Base-by-base conservation (phyloP, 2,888 invertebrate species). In the Adelognathus sp. region DNA sequence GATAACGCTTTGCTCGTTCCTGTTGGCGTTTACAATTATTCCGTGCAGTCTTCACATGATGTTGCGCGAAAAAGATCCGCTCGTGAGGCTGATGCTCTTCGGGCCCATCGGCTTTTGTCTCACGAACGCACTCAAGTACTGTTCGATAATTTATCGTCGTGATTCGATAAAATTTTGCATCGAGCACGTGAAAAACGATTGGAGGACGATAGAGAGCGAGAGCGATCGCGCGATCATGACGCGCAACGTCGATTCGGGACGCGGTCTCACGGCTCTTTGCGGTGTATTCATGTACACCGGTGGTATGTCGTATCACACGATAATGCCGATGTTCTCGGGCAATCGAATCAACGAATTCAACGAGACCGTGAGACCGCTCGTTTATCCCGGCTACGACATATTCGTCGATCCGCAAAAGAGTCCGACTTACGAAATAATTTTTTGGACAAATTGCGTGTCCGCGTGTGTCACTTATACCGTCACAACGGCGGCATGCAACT, bases 401-500 rank as follows among this genome's bases (percentile, higher is more conserved):
- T 74, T 80, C 41, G 33, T 81, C 16, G 77, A 86, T 56, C 24
- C 81, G 2, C 80, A 78, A 58, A 29, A 56, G 16, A 83, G 74
- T 11, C 86, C 86, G 1, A 61, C 72, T 3, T 87, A 86, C 54
- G 85, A 87, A 58, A 79, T 87, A 2, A 81, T 86, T 3, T 86
- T 83, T 52, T 29, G 46, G 9, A 61, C 78, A 0, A 84, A 84
- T 3, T 83, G 81, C 39, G 6, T 85, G 1, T 79, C 56, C 21
- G 82, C 78, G 0, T 54, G 79, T 3, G 44, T 84, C 3, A 56
- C 63, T 5, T 83, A 80, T 39, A 81, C 80, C 4, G 78, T 85
- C 1, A 82, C 80, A 1, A 76, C 80, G 2, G 82, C 77, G 1
- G 76, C 72, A 0, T 87, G 84, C 70, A 81, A 84, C 36, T 39